A percentile compares a stretch with the other conserved stretches of the same genome.
phyloP scores from a whole-genome alignment of 2,888 invertebrate genomes.

The Acanthosepion esculentum region DNA sequence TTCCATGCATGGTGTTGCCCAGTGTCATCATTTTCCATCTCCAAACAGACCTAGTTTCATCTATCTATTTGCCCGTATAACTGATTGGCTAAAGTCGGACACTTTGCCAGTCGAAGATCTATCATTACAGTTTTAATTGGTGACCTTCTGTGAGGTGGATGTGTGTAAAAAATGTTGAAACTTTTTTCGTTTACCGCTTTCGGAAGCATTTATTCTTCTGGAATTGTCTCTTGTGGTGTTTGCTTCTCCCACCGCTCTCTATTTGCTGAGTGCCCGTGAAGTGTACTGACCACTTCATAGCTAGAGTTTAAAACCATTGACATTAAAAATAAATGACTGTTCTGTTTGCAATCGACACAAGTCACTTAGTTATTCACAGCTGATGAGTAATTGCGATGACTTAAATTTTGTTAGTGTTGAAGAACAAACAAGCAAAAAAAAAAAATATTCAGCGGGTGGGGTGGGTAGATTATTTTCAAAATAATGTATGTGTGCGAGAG shows the following conservation, averaged over 20 bases:
- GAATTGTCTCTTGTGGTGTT: neutral
- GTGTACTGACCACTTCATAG: neutral
- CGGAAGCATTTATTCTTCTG: neutral
- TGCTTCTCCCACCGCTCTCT: accelerated
- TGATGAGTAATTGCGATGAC: too few species aligned
- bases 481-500: too few species aligned
- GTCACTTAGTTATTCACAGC: too few species aligned
- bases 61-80: too few species aligned
- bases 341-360: too few species aligned
- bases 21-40: neutral
- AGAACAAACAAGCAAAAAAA: too few species aligned
- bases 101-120: neutral
- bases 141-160: neutral
- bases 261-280: neutral
- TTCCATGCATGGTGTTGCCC: neutral
- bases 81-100: neutral
- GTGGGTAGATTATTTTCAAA: too few species aligned
- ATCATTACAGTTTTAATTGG: neutral
- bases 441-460: too few species aligned
- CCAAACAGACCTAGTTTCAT: neutral
- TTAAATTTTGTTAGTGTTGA: too few species aligned
- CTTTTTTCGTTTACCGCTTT: neutral
- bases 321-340: too few species aligned
- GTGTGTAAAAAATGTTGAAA: neutral
- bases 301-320: too few species aligned